Evolutionary conservation across 2,797 vertebrate genomes (phyloP).

Genomic region (Hippopotamyrus pictus): DNA sequence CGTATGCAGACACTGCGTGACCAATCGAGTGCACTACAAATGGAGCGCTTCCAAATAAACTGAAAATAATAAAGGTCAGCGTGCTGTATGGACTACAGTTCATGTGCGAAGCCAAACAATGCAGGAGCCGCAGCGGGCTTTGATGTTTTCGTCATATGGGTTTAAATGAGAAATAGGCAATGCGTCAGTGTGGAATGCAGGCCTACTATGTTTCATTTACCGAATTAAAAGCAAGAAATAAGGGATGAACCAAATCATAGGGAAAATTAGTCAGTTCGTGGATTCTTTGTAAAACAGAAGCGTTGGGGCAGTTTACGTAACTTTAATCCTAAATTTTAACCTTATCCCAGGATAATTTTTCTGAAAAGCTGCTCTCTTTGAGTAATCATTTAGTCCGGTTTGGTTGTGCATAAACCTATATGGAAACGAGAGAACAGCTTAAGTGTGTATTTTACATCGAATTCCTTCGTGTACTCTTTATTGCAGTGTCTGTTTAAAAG

Average conservation of each 20-base stretch:
- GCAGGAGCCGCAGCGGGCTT: background rate
- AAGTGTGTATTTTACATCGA: background rate
- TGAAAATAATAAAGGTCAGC: conserved; percentile 1
- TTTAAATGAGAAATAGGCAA: background rate
- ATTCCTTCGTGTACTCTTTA: background rate
- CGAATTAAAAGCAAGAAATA: background rate
- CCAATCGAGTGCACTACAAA: background rate
- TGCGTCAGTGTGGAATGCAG: background rate
- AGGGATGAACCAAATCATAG: background rate
- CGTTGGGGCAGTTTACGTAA: background rate
- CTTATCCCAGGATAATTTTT: background rate
- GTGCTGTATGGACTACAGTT: background rate
- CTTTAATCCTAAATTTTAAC: background rate
- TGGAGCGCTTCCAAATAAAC: background rate
- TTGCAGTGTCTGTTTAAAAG: background rate
- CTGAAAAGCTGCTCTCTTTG: background rate
- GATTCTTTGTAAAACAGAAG: background rate
- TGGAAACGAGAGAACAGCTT: background rate
- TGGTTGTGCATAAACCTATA: background rate
- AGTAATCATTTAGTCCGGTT: background rate
- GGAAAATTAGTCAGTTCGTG: background rate
- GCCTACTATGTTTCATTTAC: background rate
- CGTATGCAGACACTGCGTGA: background rate
- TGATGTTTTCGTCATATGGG: background rate
- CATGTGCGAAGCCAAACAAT: background rate